phyloP scores from a whole-genome alignment of 1,140 invertebrate genomes.

The Steinernema feltiae region DNA sequence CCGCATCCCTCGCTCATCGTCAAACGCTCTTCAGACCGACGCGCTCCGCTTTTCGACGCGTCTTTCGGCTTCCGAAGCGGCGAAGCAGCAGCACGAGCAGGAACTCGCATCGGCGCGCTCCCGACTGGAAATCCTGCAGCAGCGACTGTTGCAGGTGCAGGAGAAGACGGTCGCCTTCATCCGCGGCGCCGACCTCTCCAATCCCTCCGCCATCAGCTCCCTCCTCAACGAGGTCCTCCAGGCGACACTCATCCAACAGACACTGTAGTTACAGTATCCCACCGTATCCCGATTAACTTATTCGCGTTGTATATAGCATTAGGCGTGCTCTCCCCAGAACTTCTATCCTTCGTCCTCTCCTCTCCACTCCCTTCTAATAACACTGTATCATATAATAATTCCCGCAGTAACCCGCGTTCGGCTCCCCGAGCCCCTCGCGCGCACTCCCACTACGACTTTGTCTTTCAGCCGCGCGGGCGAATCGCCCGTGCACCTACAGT shows the following conservation, averaged over 20 bases:
- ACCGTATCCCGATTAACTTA: conserved; percentile 1
- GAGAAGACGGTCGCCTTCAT: conserved; percentile 25
- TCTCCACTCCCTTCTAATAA: not conserved
- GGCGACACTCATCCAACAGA: conserved; percentile 28
- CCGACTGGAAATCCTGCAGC: conserved; percentile 18
- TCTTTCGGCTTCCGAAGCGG: not conserved
- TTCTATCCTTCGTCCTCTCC: no score
- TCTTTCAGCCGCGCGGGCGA: not conserved
- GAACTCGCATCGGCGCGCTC: conserved; percentile 9
- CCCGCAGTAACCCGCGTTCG: not conserved
- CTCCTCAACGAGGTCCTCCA: conserved; percentile 34
- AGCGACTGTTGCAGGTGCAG: conserved; percentile 22
- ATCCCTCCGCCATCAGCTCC: conserved; percentile 14
- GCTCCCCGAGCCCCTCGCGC: not conserved
- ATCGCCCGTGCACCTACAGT: not conserved
- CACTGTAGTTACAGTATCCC: conserved; percentile 1
- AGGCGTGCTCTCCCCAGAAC: conserved; percentile 3
- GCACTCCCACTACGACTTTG: not conserved
- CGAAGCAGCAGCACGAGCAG: conserved; percentile 16
- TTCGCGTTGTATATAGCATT: conserved; percentile 12
- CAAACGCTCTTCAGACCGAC: conserved; percentile 17
- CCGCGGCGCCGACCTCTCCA: conserved; percentile 8
- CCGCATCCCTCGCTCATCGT: not conserved
- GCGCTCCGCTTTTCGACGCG: conserved; percentile 17
- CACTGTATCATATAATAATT: conserved; percentile 7